A percentile compares a stretch with the other conserved stretches of the same genome.
Evolutionary conservation across 2,113 vertebrate species (phyloP).

Genomic region (Eleginops maclovinus): DNA sequence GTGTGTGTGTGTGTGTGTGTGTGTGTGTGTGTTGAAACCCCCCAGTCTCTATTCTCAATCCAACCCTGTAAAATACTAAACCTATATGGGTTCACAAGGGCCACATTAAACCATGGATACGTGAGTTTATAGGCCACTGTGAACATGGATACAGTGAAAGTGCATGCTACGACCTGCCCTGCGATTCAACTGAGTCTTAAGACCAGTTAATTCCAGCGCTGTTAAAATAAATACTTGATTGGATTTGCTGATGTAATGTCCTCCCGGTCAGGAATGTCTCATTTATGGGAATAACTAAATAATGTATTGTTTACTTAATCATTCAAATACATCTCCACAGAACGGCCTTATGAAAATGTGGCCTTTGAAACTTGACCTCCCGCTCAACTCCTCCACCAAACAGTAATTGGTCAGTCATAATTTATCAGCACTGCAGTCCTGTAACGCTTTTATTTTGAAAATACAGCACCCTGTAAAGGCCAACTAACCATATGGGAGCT

Average conservation of each 20-base stretch:
- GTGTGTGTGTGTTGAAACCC: constrained; percentile 1
- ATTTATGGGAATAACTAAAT: constrained; percentile 22
- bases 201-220: constrained; percentile 12
- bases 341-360: background rate
- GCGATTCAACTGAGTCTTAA: background rate
- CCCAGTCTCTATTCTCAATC: background rate
- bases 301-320: constrained; percentile 21
- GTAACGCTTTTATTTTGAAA: background rate
- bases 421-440: background rate
- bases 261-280: background rate
- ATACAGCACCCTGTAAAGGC: background rate
- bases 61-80: background rate
- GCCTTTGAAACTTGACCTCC: background rate
- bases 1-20: too few species aligned
- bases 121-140: constrained; percentile 8
- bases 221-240: constrained; percentile 48
- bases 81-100: constrained; percentile 18
- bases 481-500: background rate
- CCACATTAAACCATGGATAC: constrained; percentile 33
- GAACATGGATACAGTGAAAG: background rate
- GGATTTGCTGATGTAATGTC: constrained; percentile 31
- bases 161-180: constrained; percentile 6
- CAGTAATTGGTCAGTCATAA: too few species aligned
- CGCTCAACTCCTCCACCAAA: background rate
- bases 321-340: background rate